Percentiles rank a stretch among this genome's conserved stretches.
Conservation (phyloP, 37 sponge, comb jelly and placozoan genomes). For the Geodia barretti region DNA sequence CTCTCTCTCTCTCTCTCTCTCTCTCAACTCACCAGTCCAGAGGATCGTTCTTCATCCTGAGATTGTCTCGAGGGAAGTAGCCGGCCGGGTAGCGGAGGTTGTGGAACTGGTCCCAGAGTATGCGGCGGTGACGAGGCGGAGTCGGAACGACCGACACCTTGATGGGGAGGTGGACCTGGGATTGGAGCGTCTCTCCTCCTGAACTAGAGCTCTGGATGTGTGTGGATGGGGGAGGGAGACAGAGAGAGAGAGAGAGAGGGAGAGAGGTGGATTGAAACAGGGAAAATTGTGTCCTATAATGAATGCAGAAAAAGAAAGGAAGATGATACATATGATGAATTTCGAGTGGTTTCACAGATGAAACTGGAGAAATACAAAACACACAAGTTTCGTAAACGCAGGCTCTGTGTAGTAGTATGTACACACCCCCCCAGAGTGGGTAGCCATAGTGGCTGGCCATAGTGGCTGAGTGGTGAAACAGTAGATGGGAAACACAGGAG, state of each 20-base stretch:
- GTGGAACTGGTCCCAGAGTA: conserved; percentile 99
- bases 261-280: too few species aligned
- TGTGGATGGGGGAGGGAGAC: conserved; percentile 5
- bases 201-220: conserved; percentile 5
- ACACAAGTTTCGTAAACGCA: too few species aligned
- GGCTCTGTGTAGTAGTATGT: too few species aligned
- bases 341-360: too few species aligned
- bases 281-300: not conserved
- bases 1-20: too few species aligned
- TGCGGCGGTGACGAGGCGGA: conserved; percentile 79
- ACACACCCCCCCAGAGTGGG: too few species aligned
- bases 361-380: too few species aligned
- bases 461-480: too few species aligned
- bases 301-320: not conserved
- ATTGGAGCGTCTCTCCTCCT: conserved; percentile 58
- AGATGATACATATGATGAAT: too few species aligned
- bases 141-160: conserved; percentile 87
- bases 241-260: too few species aligned
- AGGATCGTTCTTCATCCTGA: conserved; percentile 92
- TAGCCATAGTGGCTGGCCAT: too few species aligned
- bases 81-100: conserved; percentile 96
- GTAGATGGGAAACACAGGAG: too few species aligned
- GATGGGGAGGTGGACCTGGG: conserved; percentile 78
- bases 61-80: conserved; percentile 97
- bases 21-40: conserved; percentile 85